Evolutionary conservation across 2,888 invertebrate species (phyloP), one percentile per base, ranked within the genome.

Genomic region (Trachelus troglodyta): DNA sequence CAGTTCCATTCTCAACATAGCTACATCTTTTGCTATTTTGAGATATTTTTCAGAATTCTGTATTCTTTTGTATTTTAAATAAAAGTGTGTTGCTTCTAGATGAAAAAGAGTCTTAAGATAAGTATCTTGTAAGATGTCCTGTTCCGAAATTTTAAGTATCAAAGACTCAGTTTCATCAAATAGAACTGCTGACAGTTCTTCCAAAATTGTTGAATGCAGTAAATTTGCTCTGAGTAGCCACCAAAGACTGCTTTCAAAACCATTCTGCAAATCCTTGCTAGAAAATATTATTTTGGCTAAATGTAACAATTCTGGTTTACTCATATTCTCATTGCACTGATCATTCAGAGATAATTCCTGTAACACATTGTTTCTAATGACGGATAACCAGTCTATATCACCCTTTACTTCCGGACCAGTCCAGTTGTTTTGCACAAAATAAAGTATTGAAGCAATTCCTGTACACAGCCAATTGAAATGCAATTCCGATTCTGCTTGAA

Each of bases 371-470:
- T 86, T 82, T 77, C 87, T 83, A 69, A 84, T 83, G 11, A 69
- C 40, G 30, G 82, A 76, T 31, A 90, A 82, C 82, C 85, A 86
- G 30, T 87, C 82, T 9, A 88, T 75, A n/a, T 87, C 83, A 0
- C 92, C 87, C 68, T 92, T 89, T 37, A 93, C 88, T 73, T 93
- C 91, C 4, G 97, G 96, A 0, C 97, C 96, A 75, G 95, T 95
- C 94, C 97, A 98, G 92, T 98, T 98, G 76, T 93, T 93, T 90
- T 97, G 96, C 77, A 96, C 93, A 92, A 97, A 98, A 35, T 93
- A 93, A 75, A 96, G 92, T 37, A 97, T 92, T 83, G 95, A 93
- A 69, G 95, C 93, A 31, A 96, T 93, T 3, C 95, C 96, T 76
- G 94, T 90, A 76, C 92, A 88, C 23, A 95, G 89, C 82, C 94